phyloP scores from a whole-genome alignment of 2,888 invertebrate species.

The Lycocerus yunnanus region DNA sequence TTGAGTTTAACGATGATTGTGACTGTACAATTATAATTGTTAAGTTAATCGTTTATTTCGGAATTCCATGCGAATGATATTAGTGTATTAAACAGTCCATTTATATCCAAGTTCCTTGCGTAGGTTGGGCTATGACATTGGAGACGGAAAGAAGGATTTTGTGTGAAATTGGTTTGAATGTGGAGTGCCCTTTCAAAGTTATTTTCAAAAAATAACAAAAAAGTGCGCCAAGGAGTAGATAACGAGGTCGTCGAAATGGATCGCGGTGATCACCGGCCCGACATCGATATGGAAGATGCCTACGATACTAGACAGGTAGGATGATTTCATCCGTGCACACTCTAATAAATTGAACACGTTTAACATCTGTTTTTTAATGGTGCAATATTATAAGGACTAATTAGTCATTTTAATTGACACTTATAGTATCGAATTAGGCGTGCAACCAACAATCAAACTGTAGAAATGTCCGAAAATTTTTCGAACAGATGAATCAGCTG shows the following conservation, averaged over 20 bases:
- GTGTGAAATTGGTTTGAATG: slow-evolving; percentile 50
- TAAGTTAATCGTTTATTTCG: background rate
- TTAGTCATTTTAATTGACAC: slow-evolving; percentile 6
- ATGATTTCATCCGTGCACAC: slow-evolving; percentile 24
- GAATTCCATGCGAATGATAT: background rate
- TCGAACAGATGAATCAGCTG: slow-evolving; percentile 13
- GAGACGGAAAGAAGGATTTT: slow-evolving; percentile 46
- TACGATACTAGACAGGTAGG: slow-evolving; percentile 70
- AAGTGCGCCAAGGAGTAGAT: slow-evolving; percentile 41
- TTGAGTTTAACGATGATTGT: slow-evolving; percentile 9
- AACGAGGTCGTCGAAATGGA: slow-evolving; percentile 46
- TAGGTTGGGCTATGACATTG: slow-evolving; percentile 57
- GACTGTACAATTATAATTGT: slow-evolving; percentile 13
- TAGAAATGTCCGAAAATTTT: background rate
- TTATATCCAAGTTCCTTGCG: slow-evolving; percentile 36
- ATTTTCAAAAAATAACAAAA: slow-evolving; percentile 51
- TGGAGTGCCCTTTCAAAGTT: slow-evolving; percentile 56
- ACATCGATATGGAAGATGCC: slow-evolving; percentile 66
- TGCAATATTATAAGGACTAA: background rate
- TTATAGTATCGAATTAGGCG: background rate
- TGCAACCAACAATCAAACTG: background rate
- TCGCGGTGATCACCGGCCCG: slow-evolving; percentile 58
- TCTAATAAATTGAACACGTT: slow-evolving; percentile 6
- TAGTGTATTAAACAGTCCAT: slow-evolving; percentile 11
- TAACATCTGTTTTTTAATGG: slow-evolving; percentile 20